Evolutionary conservation across 2,888 invertebrate genomes (phyloP).

Genomic region (Clepsis dumicolana): DNA sequence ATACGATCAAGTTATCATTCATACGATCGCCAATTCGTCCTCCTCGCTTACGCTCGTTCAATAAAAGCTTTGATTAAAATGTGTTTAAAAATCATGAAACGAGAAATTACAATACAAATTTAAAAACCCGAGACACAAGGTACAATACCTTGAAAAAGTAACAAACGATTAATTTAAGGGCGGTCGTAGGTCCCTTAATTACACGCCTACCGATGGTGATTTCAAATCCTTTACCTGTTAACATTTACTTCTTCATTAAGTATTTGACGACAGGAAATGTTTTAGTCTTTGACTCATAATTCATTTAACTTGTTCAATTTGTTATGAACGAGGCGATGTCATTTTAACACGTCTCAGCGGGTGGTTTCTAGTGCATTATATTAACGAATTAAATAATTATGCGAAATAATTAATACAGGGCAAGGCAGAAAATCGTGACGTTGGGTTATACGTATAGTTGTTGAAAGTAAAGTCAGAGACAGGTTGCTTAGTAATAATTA

Average conservation of each 20-base stretch:
- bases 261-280: slow-evolving; percentile 1
- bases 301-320: not conserved
- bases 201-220: slow-evolving; percentile 3
- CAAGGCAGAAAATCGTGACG: not conserved
- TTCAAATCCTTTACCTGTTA: slow-evolving; percentile 9
- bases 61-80: not conserved
- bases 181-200: not conserved
- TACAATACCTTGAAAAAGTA: not conserved
- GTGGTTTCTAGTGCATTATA: not conserved
- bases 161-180: slow-evolving; percentile 3
- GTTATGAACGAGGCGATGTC: not conserved
- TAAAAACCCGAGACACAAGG: not conserved
- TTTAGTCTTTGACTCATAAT: not conserved
- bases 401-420: not conserved
- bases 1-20: no score
- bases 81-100: not conserved
- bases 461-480: not conserved
- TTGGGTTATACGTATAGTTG: not conserved
- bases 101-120: not conserved
- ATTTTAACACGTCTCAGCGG: not conserved
- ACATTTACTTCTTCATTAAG: slow-evolving; percentile 2
- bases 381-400: not conserved
- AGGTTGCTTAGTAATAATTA: no score
- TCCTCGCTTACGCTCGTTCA: no score
- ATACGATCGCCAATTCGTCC: no score